Percentiles rank a stretch among this genome's conserved stretches.
Evolutionary conservation across 64 coral and sea anemone genomes (phyloP).

Genomic region (Platygyra sinensis): DNA sequence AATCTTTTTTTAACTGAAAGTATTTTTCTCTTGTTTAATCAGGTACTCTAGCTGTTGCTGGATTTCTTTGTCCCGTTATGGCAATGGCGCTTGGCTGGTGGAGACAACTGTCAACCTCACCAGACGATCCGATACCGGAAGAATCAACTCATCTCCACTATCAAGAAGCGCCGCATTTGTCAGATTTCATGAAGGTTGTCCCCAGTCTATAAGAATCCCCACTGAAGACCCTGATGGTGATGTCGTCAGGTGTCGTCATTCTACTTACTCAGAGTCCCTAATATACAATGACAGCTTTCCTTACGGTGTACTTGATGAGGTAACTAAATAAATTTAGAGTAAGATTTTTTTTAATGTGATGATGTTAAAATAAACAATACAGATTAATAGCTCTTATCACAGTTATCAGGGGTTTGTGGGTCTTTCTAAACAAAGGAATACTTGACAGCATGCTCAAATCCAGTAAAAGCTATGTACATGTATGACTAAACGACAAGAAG

Average conservation of each 20-base stretch:
- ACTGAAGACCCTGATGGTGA: slow-evolving; percentile 70
- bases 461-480: too few relatives aligned
- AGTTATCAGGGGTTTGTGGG: too few relatives aligned
- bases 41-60: slow-evolving; percentile 48
- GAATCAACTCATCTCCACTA: slow-evolving; percentile 55
- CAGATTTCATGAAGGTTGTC: slow-evolving; percentile 17
- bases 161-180: slow-evolving; percentile 26
- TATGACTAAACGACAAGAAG: too few relatives aligned
- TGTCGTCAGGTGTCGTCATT: slow-evolving; percentile 53
- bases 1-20: too few relatives aligned
- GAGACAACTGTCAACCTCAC: slow-evolving; percentile 8
- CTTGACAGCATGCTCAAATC: too few relatives aligned
- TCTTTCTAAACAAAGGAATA: too few relatives aligned
- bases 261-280: slow-evolving; percentile 4
- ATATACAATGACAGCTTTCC: slow-evolving; percentile 17
- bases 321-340: neutral
- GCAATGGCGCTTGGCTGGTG: neutral
- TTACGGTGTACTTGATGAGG: slow-evolving; percentile 53
- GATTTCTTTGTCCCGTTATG: neutral
- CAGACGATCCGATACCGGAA: slow-evolving; percentile 31
- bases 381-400: too few relatives aligned
- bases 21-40: neutral
- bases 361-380: too few relatives aligned
- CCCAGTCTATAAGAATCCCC: slow-evolving; percentile 36
- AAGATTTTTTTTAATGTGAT: too few relatives aligned